phyloP scores from a whole-genome alignment of 2,797 vertebrate species.

The Spinus olivaceus region DNA sequence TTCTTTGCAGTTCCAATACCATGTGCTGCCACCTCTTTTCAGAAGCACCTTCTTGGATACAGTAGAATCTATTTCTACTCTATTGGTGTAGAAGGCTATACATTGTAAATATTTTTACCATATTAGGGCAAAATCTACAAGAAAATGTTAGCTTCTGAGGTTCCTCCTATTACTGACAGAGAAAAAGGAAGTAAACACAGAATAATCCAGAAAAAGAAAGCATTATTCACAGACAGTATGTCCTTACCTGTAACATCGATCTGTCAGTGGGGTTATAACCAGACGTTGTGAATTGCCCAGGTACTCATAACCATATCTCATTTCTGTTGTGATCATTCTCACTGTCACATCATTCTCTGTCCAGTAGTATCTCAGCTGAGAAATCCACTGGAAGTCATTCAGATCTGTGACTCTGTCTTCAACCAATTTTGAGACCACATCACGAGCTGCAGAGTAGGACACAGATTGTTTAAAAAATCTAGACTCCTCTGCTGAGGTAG shows the following conservation, averaged over 20 bases:
- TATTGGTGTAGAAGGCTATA: neutral
- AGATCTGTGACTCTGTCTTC: conserved; percentile 79
- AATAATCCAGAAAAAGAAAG: neutral
- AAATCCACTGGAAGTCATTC: conserved; percentile 92
- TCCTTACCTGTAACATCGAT: conserved; percentile 90
- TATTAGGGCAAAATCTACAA: neutral
- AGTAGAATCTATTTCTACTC: neutral
- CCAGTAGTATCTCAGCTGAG: conserved; percentile 93
- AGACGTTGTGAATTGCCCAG: conserved; percentile 89
- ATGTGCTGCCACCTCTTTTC: neutral
- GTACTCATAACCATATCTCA: conserved; percentile 92
- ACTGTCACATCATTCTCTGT: conserved; percentile 80
- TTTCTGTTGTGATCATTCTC: conserved; percentile 90
- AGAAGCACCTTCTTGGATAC: neutral
- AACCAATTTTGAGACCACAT: conserved; percentile 85
- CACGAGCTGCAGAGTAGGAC: conserved; percentile 77
- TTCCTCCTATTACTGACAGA: neutral
- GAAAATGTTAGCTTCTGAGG: neutral
- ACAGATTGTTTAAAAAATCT: neutral
- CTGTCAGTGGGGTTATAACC: conserved; percentile 92
- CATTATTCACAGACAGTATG: neutral
- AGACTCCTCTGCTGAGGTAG: neutral
- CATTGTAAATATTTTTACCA: neutral
- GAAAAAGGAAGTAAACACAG: neutral
- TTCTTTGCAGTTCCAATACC: neutral